Evolutionary conservation across 2,888 invertebrate genomes (phyloP).

Genomic region (Synanthedon vespiformis): DNA sequence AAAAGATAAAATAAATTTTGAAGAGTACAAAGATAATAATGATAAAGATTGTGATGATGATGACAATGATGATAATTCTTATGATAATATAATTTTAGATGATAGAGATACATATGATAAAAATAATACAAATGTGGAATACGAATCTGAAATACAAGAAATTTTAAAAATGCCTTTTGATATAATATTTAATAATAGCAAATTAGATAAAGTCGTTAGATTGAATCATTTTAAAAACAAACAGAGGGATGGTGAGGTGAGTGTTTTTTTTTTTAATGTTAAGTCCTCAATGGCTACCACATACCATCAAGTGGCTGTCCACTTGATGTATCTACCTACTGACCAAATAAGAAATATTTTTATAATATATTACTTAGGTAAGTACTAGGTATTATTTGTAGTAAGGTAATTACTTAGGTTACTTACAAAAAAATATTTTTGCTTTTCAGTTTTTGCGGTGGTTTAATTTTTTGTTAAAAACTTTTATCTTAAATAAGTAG

Average conservation of each 20-base stretch:
- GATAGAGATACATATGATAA: not conserved
- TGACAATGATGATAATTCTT: not conserved
- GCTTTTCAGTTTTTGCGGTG: no score
- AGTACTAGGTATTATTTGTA: no score
- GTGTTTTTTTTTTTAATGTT: not conserved
- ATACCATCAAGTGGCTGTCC: no score
- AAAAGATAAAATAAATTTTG: no score
- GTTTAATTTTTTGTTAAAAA: no score
- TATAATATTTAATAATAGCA: not conserved
- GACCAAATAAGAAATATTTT: no score
- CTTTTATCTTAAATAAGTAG: no score
- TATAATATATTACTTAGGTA: no score
- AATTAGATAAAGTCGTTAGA: not conserved
- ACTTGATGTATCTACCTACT: no score
- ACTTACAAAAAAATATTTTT: no score
- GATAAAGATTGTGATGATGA: not conserved
- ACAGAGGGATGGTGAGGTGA: not conserved
- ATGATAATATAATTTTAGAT: not conserved
- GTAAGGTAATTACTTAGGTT: no score
- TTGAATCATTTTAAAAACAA: not conserved
- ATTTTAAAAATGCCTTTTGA: not conserved
- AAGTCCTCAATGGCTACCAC: no score
- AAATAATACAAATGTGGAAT: not conserved
- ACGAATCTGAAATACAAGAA: conserved; percentile 1
- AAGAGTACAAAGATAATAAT: not conserved